Percentiles rank a stretch among this genome's conserved stretches.
phyloP scores from a whole-genome alignment of 1,140 invertebrate genomes.

The Triops cancriformis region DNA sequence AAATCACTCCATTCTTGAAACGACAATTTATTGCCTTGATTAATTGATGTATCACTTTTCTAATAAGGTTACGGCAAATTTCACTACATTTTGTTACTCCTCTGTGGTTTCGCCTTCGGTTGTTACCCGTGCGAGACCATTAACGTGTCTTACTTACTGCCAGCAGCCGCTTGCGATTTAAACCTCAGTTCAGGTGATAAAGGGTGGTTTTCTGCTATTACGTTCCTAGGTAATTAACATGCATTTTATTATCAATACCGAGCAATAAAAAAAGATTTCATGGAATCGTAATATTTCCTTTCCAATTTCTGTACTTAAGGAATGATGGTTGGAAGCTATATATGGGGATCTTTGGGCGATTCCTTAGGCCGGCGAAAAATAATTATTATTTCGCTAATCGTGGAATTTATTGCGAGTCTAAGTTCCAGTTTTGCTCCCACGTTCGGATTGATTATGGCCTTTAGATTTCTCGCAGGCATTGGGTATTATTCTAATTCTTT shows the following conservation, averaged over 20 bases:
- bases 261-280: no score
- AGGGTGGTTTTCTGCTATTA: constrained; percentile 66
- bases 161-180: constrained; percentile 84
- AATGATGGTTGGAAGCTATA: constrained; percentile 87
- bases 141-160: constrained; percentile 86
- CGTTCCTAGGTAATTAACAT: constrained; percentile 38
- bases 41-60: no score
- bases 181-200: constrained; percentile 74
- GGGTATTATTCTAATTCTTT: constrained; percentile 54
- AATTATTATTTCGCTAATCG: constrained; percentile 75
- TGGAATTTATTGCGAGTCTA: constrained; percentile 79
- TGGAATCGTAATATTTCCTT: no score
- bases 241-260: no score
- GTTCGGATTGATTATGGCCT: constrained; percentile 77
- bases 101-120: constrained; percentile 86
- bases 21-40: no score
- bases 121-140: constrained; percentile 93
- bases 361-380: constrained; percentile 72
- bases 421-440: constrained; percentile 76
- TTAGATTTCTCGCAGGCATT: constrained; percentile 80
- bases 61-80: constrained; percentile 90
- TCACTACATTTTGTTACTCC: constrained; percentile 74
- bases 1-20: no score
- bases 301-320: no score
- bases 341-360: constrained; percentile 84